phyloP scores from a whole-genome alignment of 2,888 invertebrate species.

The Dynastes maya region DNA sequence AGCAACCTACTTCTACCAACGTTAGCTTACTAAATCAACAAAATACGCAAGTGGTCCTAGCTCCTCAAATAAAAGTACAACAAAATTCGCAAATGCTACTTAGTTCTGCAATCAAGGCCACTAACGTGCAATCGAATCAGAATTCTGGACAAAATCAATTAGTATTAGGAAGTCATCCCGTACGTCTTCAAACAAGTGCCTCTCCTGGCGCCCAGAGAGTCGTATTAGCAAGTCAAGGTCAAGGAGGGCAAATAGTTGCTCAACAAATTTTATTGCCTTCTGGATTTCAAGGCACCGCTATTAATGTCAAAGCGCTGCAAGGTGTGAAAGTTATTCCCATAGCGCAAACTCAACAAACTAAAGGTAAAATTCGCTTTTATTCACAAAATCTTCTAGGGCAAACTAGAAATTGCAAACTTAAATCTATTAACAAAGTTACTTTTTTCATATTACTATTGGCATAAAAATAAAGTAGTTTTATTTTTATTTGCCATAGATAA shows the following conservation, averaged over 20 bases:
- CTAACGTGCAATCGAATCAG: constrained; percentile 55
- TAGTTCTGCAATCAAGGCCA: constrained; percentile 60
- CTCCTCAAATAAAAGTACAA: constrained; percentile 67
- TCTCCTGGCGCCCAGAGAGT: constrained; percentile 68
- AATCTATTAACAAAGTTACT: too few species aligned
- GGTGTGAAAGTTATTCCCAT: constrained; percentile 77
- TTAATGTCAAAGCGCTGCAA: constrained; percentile 77
- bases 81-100: constrained; percentile 66
- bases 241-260: constrained; percentile 70
- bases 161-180: constrained; percentile 67
- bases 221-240: constrained; percentile 74
- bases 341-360: constrained; percentile 68
- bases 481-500: too few species aligned
- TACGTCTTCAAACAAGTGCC: constrained; percentile 65
- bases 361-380: constrained; percentile 60
- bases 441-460: too few species aligned
- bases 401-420: too few species aligned
- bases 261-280: constrained; percentile 77
- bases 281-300: constrained; percentile 75
- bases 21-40: constrained; percentile 65
- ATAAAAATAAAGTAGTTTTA: too few species aligned
- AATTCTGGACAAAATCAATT: constrained; percentile 64
- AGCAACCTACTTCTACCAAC: constrained; percentile 54
- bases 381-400: too few species aligned
- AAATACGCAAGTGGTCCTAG: constrained; percentile 65